A percentile compares a stretch with the other conserved stretches of the same genome.
Conservation (phyloP, 2,888 invertebrate species). For the Dendrolimus pini region DNA sequence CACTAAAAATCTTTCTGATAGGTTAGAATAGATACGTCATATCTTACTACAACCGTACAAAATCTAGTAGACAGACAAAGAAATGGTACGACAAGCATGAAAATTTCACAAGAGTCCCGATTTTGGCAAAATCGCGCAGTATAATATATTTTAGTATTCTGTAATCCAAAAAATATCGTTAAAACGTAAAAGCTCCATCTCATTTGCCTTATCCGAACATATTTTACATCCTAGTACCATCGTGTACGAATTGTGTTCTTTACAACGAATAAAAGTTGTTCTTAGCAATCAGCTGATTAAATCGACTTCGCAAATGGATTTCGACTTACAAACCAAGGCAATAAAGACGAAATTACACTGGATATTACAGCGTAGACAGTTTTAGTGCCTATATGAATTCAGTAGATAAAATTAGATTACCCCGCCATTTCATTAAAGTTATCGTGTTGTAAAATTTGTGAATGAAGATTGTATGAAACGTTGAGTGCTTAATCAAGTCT, state of each 20-base stretch:
- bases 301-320: slow-evolving; percentile 9
- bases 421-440: slow-evolving; percentile 17
- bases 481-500: slow-evolving; percentile 8
- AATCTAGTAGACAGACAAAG: too few relatives aligned
- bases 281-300: slow-evolving; percentile 24
- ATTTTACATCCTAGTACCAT: slow-evolving; percentile 9
- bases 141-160: too few relatives aligned
- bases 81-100: too few relatives aligned
- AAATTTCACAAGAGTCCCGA: too few relatives aligned
- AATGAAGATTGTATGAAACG: slow-evolving; percentile 13
- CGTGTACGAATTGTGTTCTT: slow-evolving; percentile 45
- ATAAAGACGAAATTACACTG: slow-evolving; percentile 12
- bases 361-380: slow-evolving; percentile 17
- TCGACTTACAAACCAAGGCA: slow-evolving; percentile 5
- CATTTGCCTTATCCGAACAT: too few relatives aligned
- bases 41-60: too few relatives aligned
- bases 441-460: slow-evolving; percentile 11
- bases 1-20: too few relatives aligned
- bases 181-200: too few relatives aligned
- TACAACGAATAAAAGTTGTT: slow-evolving; percentile 52
- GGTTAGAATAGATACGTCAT: too few relatives aligned
- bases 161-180: too few relatives aligned
- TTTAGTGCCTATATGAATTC: slow-evolving; percentile 23
- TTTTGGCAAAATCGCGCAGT: too few relatives aligned
- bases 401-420: slow-evolving; percentile 22